These are phyloP conservation scores for Notospermus geniculatus DNA, from an alignment of 1,140 invertebrate genomes.

Conservation along the genomic window DNA sequence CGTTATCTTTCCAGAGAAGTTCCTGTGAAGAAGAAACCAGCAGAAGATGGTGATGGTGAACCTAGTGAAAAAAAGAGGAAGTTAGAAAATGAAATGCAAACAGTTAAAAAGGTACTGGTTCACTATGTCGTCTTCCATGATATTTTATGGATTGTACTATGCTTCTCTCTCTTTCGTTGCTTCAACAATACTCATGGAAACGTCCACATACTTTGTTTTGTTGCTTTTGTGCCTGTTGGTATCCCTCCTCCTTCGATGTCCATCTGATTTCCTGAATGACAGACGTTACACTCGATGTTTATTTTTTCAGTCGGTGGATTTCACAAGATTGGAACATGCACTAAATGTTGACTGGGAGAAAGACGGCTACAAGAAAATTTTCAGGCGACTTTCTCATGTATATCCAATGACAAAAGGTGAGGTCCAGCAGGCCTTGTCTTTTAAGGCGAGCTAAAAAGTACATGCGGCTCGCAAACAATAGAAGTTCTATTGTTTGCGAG, in stretches of 20 bases:
- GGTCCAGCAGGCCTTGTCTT: no score
- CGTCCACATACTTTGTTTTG: no score
- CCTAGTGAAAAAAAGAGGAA: conserved; percentile 42
- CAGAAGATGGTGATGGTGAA: conserved; percentile 31
- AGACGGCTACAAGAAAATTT: conserved; percentile 50
- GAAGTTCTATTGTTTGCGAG: no score
- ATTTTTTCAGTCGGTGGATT: conserved; percentile 53
- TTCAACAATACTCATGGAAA: no score
- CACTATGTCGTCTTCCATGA: no score
- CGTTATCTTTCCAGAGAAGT: conserved; percentile 38
- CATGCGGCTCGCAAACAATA: no score
- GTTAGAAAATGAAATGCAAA: conserved; percentile 36
- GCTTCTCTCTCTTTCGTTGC: background rate
- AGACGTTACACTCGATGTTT: no score
- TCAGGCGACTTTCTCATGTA: conserved; percentile 55
- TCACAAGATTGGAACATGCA: conserved; percentile 69
- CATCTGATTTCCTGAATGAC: no score
- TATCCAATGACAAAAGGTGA: conserved; percentile 56
- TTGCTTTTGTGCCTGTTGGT: no score
- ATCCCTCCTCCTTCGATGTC: no score
- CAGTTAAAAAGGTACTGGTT: conserved; percentile 45
- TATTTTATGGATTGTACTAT: no score
- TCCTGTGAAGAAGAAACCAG: conserved; percentile 28
- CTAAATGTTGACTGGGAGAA: conserved; percentile 66
- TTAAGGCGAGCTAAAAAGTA: no score